phyloP scores from a whole-genome alignment of 2,113 vertebrate species.

The Microtus oregoni region DNA sequence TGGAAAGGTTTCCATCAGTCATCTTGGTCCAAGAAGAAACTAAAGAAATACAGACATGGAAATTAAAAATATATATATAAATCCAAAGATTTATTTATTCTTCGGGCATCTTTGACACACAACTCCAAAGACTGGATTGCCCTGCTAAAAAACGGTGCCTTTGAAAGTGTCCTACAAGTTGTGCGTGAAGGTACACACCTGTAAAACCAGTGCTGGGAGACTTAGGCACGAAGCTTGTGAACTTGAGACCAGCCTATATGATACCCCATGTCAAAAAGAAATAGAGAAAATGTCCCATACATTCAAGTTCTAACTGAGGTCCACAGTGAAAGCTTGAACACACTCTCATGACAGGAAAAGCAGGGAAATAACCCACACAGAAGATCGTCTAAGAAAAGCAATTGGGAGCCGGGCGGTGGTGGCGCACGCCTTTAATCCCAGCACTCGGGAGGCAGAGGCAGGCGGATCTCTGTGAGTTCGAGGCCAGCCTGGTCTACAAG shows the following conservation, averaged over 20 bases:
- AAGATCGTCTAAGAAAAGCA: rapidly evolving
- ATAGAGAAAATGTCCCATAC: background rate
- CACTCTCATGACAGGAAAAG: background rate
- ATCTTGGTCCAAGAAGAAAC: conserved; percentile 85
- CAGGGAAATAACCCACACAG: background rate
- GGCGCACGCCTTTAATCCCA: no score
- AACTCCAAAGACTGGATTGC: background rate
- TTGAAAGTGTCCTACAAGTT: background rate
- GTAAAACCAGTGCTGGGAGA: background rate
- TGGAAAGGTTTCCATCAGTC: conserved; percentile 81
- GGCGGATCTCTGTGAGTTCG: no score
- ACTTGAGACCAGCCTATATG: background rate
- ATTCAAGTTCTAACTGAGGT: background rate
- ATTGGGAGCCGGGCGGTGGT: no score
- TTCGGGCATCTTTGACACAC: background rate
- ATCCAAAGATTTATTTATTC: background rate
- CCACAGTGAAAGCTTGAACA: background rate
- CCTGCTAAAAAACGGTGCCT: background rate
- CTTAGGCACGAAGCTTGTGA: background rate
- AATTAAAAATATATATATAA: background rate
- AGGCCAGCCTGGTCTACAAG: no score
- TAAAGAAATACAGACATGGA: conserved; percentile 12
- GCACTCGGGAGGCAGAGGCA: no score
- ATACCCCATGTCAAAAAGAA: background rate
- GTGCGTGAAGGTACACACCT: background rate